These are phyloP conservation scores for Sapajus apella DNA, from an alignment of 2,113 vertebrate species.

Conservation along the genomic window DNA sequence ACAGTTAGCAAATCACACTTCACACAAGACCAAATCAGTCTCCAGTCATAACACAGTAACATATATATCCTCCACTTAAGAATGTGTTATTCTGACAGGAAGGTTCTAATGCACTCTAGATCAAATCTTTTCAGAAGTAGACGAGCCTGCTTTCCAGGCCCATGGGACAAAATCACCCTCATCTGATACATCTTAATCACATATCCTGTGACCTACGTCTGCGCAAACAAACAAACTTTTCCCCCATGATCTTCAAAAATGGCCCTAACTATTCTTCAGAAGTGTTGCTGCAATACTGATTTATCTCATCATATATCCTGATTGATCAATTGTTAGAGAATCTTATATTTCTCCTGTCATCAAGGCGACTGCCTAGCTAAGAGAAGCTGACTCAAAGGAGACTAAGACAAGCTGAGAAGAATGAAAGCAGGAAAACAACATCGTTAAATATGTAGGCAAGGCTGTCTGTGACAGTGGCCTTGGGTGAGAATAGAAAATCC, in stretches of 20 bases:
- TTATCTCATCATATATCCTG: neutral
- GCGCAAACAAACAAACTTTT: neutral
- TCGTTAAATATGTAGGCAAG: neutral
- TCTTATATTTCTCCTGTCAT: neutral
- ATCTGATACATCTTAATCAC: neutral
- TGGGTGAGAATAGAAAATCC: neutral
- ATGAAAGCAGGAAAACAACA: conserved; percentile 2
- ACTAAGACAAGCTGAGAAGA: neutral
- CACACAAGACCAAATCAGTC: too few species aligned
- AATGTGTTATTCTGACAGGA: neutral
- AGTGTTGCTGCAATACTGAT: neutral
- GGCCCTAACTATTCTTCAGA: neutral
- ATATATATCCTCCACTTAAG: too few species aligned
- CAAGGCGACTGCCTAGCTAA: neutral
- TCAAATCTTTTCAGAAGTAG: neutral
- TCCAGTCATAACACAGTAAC: too few species aligned
- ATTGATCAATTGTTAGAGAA: neutral
- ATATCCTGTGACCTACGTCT: neutral
- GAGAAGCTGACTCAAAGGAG: too few species aligned
- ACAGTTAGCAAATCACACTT: too few species aligned
- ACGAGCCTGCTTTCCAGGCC: neutral
- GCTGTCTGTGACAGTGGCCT: neutral
- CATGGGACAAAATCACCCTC: neutral
- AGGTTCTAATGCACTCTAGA: rapidly evolving
- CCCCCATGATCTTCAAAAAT: neutral